Conservation (phyloP, 2,888 invertebrate genomes). For the Orchesella flavescens region DNA sequence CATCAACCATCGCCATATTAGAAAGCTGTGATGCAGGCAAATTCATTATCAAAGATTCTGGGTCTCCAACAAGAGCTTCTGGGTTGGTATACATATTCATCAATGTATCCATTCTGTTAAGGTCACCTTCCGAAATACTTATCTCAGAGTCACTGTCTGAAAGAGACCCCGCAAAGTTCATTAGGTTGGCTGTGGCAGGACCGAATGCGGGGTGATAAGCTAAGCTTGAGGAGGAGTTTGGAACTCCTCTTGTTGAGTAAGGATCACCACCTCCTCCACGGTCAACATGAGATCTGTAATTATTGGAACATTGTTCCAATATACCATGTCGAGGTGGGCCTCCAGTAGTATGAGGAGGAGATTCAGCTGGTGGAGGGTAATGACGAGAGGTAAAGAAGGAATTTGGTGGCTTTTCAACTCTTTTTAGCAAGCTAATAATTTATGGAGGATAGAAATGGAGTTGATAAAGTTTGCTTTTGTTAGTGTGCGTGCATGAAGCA, state of each 20-base stretch:
- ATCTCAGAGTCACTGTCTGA: background rate
- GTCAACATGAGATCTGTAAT: background rate
- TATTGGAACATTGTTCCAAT: too few species aligned
- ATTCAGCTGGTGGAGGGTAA: too few species aligned
- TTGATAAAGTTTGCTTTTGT: background rate
- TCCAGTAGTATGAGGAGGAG: background rate
- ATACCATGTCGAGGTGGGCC: too few species aligned
- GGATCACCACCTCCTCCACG: conserved; percentile 38
- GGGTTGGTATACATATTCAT: background rate
- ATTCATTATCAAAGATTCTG: conserved; percentile 13
- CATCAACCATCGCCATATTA: conserved; percentile 38
- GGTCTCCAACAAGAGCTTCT: conserved; percentile 2
- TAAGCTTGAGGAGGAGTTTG: background rate
- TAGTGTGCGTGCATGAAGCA: background rate
- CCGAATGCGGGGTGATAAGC: conserved; percentile 31
- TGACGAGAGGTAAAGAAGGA: background rate
- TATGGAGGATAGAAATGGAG: background rate
- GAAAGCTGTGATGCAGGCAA: conserved; percentile 19
- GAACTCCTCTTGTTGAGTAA: background rate
- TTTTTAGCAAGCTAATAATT: conserved; percentile 33
- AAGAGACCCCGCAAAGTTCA: conserved; percentile 6
- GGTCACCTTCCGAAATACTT: background rate
- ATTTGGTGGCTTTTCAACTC: conserved; percentile 16
- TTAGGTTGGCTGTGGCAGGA: conserved; percentile 44
- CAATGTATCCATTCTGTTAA: background rate